Evolutionary conservation across 92 coral and sea anemone genomes (phyloP).

Genomic region (Phenganax marumi): DNA sequence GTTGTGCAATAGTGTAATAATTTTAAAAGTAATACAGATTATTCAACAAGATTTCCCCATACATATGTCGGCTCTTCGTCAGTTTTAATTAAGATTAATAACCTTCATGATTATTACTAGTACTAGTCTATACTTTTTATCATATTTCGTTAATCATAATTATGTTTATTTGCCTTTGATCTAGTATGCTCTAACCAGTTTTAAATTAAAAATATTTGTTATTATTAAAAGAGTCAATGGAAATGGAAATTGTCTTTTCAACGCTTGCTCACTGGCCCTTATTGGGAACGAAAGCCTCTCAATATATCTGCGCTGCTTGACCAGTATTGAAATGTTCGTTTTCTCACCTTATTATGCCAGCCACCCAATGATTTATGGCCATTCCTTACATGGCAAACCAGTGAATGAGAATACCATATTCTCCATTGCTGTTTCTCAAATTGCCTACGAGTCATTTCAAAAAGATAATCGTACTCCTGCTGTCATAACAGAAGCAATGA

Average conservation of each 20-base stretch:
- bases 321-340: constrained; percentile 33
- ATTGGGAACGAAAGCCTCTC: constrained; percentile 20
- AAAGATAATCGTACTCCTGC: constrained; percentile 32
- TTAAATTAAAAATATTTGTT: not conserved
- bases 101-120: no score
- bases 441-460: constrained; percentile 19
- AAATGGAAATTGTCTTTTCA: constrained; percentile 14
- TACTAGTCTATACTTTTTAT: no score
- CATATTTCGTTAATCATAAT: not conserved
- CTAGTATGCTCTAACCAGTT: not conserved
- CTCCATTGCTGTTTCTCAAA: constrained; percentile 29
- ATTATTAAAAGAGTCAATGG: not conserved
- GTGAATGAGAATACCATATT: constrained; percentile 17
- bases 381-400: constrained; percentile 18
- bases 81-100: no score
- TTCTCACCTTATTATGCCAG: constrained; percentile 24
- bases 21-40: no score
- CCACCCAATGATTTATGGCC: constrained; percentile 42
- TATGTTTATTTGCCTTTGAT: not conserved
- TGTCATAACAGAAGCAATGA: constrained; percentile 29
- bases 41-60: no score
- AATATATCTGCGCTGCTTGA: constrained; percentile 45
- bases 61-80: no score
- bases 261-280: constrained; percentile 9
- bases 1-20: no score